Base-by-base conservation (phyloP, 2,888 invertebrate species). In the Tenthredo amoena region DNA sequence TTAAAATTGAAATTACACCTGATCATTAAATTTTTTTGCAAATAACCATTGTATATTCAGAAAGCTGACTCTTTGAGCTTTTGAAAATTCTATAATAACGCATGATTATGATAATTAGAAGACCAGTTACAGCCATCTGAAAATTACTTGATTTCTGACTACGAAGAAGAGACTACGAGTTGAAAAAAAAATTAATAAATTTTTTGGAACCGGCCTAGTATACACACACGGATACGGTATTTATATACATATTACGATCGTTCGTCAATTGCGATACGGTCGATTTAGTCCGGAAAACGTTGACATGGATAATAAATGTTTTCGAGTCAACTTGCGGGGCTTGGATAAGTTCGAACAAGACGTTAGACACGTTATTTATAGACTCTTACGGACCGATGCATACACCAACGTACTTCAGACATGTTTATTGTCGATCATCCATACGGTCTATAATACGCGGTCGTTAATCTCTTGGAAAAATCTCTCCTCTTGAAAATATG, bases 341-440 rank as follows among this genome's bases (percentile, higher is more conserved):
- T 77, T 55, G 77, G 31, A 55, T 55, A 55, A 77, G 50, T 77
- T 77, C 7, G 34, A 77, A 77, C 77, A 31, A 77, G 77, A 77
- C 77, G 26, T 77, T 55, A 26, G 72, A 74, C 72, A 21, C 40
- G 43, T 74, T 74, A 74, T 31, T 74, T 74, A 74, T 74, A 40
- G 40, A 43, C 40, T 43, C 43, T 37, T 74, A n/a, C 72, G 15
- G 43, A 18, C 43, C 43, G 43, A 74, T 74, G 72, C 21, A 74
- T 74, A 43, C 43, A n/a, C 55, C 55, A 1, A 55, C 26, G 62
- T 55, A 50, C 0, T 55, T 7, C n/a, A 15, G 43, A 74, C 21
- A 43, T 74, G 21, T 74, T 43, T 43, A 74, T 74, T 43, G 72
- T 40, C 40, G 43, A 74, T 74, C 72, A 21, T 74, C 43, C 21